These are phyloP conservation scores for Homarus americanus DNA, from an alignment of 1,140 invertebrate genomes.

Conservation along the genomic window DNA sequence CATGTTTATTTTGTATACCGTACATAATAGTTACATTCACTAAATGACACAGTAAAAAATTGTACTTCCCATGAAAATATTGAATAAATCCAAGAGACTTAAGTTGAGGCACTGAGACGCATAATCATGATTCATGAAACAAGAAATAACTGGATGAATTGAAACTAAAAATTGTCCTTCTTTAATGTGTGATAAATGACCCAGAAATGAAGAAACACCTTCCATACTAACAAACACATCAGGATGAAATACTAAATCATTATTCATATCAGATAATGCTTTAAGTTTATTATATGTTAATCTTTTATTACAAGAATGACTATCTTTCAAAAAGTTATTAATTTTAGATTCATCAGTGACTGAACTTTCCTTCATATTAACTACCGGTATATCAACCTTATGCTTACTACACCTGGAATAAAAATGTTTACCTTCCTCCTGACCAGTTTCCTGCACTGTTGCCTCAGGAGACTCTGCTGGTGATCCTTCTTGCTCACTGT, in stretches of 20 bases:
- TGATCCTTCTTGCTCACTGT: background rate
- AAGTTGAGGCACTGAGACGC: background rate
- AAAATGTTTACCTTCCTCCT: slow-evolving; percentile 9
- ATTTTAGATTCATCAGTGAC: background rate
- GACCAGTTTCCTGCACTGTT: background rate
- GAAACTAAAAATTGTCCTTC: background rate
- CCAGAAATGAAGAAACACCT: background rate
- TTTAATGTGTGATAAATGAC: background rate
- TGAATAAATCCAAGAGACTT: slow-evolving; percentile 3
- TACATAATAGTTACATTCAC: background rate
- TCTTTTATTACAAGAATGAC: background rate
- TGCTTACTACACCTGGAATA: background rate
- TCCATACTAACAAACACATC: background rate
- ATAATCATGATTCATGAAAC: background rate
- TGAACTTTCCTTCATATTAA: background rate
- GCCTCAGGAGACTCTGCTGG: background rate
- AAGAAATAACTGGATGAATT: background rate
- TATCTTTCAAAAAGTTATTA: background rate
- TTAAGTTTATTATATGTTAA: background rate
- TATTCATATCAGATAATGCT: background rate
- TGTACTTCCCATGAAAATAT: background rate
- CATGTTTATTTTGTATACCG: background rate
- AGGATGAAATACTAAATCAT: background rate
- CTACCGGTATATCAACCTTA: background rate
- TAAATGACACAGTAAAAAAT: slow-evolving; percentile 15